Base-by-base conservation (phyloP, 2,797 vertebrate species). In the Poeciliopsis turneri region DNA sequence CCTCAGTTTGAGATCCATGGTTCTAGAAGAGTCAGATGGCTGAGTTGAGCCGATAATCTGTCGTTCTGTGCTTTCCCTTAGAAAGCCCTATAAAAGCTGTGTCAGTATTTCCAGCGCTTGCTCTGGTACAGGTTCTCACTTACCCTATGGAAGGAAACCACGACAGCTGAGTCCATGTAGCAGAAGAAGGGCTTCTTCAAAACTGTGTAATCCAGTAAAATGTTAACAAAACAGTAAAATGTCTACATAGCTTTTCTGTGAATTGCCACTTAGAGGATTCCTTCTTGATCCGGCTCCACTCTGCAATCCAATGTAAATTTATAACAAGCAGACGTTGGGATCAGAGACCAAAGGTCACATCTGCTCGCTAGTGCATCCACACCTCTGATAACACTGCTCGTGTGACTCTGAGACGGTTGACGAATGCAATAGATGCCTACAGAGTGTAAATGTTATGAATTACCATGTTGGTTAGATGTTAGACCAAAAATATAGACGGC, bases 221-320 rank as follows among this genome's bases (percentile, higher is more conserved):
- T 16, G n/a, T 47, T 4, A 0, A 30, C 57, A 25, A 64, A 7
- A 18, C 28, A 79, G 73, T 72, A 72, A 9, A 78, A 66, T 47
- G 74, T 20, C 79, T 30, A 30, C 74, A 49, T 78, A 55, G 23
- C 80, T 84, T 80, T 75, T 84, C 74, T 70, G 39, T 77, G 18
- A 8, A 25, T 28, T 80, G 33, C 53, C 57, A 9, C 81, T 82
- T 79, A 61, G 43, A 30, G 47, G 82, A 88, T 90, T 88, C 78
- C 77, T 82, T 78, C 76, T 76, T 78, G 76, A 43, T 28, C 83
- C 77, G 80, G 72, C 72, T 78, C 78, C 87, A 85, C 86, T 86
- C 91, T 92, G 84, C 87, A 88, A 90, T 94, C 93, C 86, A 96
- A 95, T 94, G 96, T 95, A 97, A 97, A 97, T 97, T 95, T 96